Conservation (phyloP, 2,797 vertebrate genomes). For the Agapornis canus region DNA sequence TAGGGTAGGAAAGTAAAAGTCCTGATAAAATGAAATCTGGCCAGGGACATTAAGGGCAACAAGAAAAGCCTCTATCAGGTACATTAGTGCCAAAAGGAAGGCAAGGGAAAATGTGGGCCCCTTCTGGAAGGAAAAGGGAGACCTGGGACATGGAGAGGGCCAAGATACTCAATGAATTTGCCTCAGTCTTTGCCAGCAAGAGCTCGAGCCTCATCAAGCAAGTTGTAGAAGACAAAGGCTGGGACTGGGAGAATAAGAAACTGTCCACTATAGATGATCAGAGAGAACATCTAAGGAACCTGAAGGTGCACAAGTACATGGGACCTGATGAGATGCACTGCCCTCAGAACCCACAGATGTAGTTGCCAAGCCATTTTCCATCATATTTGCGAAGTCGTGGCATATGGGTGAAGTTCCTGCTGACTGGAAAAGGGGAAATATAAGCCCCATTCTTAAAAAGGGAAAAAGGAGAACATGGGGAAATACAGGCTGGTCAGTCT, state of each 20-base stretch:
- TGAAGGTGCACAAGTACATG: background rate
- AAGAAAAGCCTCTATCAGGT: background rate
- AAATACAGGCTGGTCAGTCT: background rate
- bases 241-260: background rate
- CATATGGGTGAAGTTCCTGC: background rate
- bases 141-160: background rate
- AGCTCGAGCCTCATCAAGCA: background rate
- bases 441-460: background rate
- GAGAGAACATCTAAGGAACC: background rate
- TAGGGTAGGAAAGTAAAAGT: background rate
- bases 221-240: background rate
- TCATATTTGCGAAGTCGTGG: background rate
- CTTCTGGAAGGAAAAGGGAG: background rate
- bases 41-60: background rate
- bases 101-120: background rate
- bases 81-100: background rate
- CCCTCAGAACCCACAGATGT: background rate
- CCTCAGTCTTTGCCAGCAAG: background rate
- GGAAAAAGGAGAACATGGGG: background rate
- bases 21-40: background rate
- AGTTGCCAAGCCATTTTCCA: background rate
- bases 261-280: background rate
- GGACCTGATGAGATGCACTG: background rate
- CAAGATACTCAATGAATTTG: background rate
- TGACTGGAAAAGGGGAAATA: background rate